Evolutionary conservation across 2,797 vertebrate species (phyloP).

Genomic region (Esox lucius): DNA sequence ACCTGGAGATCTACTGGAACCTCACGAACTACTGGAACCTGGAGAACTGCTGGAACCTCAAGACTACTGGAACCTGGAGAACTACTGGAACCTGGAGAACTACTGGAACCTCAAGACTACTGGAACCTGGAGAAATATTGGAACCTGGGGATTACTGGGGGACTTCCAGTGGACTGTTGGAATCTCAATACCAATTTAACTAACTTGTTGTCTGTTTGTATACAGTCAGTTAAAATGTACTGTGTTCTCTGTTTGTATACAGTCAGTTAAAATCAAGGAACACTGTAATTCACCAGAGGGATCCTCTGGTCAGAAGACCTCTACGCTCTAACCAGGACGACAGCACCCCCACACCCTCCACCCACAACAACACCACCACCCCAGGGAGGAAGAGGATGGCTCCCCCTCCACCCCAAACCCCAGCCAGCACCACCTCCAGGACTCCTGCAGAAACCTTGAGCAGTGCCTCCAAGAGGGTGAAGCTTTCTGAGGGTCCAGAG

Average conservation of each 20-base stretch:
- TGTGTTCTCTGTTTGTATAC: not conserved
- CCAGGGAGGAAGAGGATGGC: conserved; percentile 71
- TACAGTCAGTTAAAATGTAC: not conserved
- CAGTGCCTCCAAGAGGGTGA: conserved; percentile 80
- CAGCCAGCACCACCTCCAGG: conserved; percentile 59
- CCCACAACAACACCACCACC: conserved; percentile 44
- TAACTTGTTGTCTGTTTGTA: not conserved
- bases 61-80: conserved; percentile 6
- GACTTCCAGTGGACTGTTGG: not conserved
- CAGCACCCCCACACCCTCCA: conserved; percentile 19
- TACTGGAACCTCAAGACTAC: not conserved
- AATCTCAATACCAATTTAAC: not conserved
- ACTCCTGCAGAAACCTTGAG: conserved; percentile 62
- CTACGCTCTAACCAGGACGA: conserved; percentile 49
- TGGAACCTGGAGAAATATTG: conserved; percentile 5
- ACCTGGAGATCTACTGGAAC: not conserved
- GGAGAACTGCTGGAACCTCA: not conserved
- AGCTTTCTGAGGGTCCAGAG: conserved; percentile 59
- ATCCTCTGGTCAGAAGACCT: conserved; percentile 45
- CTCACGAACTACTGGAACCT: not conserved
- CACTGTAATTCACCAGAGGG: conserved; percentile 54
- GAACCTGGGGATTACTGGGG: no score
- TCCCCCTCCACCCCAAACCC: conserved; percentile 25
- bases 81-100: conserved; percentile 5
- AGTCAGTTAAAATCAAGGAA: conserved; percentile 64